Base-by-base conservation (phyloP, 1,140 invertebrate genomes). In the Episyrphus balteatus region DNA sequence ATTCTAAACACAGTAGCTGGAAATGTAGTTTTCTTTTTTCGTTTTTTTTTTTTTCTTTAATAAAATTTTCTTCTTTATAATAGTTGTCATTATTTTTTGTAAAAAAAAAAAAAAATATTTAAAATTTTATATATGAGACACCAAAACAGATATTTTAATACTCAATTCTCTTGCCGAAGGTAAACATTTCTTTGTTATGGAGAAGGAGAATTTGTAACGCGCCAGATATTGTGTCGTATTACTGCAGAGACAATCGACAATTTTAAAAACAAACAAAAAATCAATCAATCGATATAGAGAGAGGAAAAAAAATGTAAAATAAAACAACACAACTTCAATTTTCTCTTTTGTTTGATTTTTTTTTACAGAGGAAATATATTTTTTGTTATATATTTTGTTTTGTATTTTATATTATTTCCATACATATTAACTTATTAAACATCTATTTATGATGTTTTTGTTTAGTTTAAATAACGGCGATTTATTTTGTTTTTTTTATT, bases 81-180 rank as follows among this genome's bases (percentile, higher is more conserved):
- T 26, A 26, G 8, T 26, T 26, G 8, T 26, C 21, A 26, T 26
- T 26, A 26, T 26, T 26, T n/a, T 26, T 5, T 26, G 21, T 26
- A 26, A 26, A 26, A 26, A 26, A 26, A 26, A 26, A n/a, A n/a
- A n/a, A n/a, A n/a, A n/a, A n/a, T n/a, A n/a, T n/a, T 26, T 26
- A 5, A 26, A 26, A 26, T 8, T 26, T 26, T 26, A 5, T 26
- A 26, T 26, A 26, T 26, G 53, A 58, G 58, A 64, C 61, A 64
- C 61, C 61, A 64, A 64, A 64, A 64, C 61, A 64, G 61, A 64
- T 60, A 62, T 62, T 51, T 62, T 60, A 48, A 60, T 26, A 5
- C 21, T 26, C 8, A 26, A 26, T 26, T 26, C 21, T 26, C 21
- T 26, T 26, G 21, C 21, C 21, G 3, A 8, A 26, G 21, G 21